Conservation (phyloP, 2,113 vertebrate genomes). For the Gambusia affinis region DNA sequence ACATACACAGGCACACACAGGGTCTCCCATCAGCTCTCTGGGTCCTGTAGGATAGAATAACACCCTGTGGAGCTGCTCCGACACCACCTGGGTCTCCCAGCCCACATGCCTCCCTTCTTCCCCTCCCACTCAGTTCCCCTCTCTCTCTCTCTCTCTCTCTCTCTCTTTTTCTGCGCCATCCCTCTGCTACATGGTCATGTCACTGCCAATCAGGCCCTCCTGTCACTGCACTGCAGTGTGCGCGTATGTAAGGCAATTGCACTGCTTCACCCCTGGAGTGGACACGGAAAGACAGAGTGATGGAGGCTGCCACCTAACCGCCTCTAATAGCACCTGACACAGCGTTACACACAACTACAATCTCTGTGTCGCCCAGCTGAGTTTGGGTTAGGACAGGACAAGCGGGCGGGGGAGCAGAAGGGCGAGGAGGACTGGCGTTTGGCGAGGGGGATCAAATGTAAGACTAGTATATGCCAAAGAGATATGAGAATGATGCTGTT, state of each 20-base stretch:
- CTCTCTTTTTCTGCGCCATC: slow-evolving; percentile 58
- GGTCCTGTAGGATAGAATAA: slow-evolving; percentile 72
- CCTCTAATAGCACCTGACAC: slow-evolving; percentile 81
- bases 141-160: slow-evolving; percentile 43
- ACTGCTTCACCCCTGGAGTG: slow-evolving; percentile 75
- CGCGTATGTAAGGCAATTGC: slow-evolving; percentile 75
- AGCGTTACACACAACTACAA: slow-evolving; percentile 70
- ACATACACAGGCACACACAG: slow-evolving; percentile 44
- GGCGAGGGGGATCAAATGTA: slow-evolving; percentile 38
- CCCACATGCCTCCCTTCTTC: background rate
- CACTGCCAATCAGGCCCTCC: slow-evolving; percentile 79
- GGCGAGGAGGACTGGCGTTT: slow-evolving; percentile 21
- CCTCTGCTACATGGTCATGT: slow-evolving; percentile 72
- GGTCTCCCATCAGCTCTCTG: slow-evolving; percentile 58
- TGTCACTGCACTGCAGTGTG: slow-evolving; percentile 68
- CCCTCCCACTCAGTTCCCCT: slow-evolving; percentile 1
- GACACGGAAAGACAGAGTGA: slow-evolving; percentile 75
- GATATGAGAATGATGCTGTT: background rate
- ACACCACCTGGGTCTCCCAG: slow-evolving; percentile 74
- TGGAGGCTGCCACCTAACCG: slow-evolving; percentile 79
- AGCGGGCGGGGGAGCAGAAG: slow-evolving; percentile 14
- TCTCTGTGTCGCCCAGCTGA: slow-evolving; percentile 72
- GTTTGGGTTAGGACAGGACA: slow-evolving; percentile 68
- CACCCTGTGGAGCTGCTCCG: slow-evolving; percentile 74
- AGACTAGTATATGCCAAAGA: slow-evolving; percentile 29